phyloP scores from a whole-genome alignment of 2,888 invertebrate species.

The Scaptomyza caliginosa region DNA sequence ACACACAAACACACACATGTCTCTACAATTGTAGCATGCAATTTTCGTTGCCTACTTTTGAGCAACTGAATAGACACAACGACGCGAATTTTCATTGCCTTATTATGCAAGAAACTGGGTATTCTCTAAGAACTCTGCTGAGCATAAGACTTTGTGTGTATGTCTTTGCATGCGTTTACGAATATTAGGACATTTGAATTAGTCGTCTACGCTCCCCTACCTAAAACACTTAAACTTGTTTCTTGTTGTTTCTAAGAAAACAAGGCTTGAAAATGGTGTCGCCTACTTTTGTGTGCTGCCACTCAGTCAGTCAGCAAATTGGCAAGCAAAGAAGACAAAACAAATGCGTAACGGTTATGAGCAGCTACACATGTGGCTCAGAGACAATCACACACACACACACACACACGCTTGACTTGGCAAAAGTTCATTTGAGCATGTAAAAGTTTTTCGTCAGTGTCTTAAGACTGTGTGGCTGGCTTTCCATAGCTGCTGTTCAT shows the following conservation, averaged over 20 bases:
- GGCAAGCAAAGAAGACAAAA: slow-evolving; percentile 16
- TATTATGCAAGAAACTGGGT: not conserved
- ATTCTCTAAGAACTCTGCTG: not conserved
- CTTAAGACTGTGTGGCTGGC: slow-evolving; percentile 11
- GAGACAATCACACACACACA: not conserved
- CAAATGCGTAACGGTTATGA: slow-evolving; percentile 24
- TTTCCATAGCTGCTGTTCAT: slow-evolving; percentile 10
- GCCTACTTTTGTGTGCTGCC: slow-evolving; percentile 14
- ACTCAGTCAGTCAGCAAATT: slow-evolving; percentile 15
- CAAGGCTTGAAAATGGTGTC: slow-evolving; percentile 11
- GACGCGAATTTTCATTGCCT: slow-evolving; percentile 52
- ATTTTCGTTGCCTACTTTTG: slow-evolving; percentile 65
- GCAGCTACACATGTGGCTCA: slow-evolving; percentile 35
- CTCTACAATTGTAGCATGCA: slow-evolving; percentile 37
- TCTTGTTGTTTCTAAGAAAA: slow-evolving; percentile 10
- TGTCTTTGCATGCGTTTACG: not conserved
- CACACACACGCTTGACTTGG: slow-evolving; percentile 35
- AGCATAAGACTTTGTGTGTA: not conserved
- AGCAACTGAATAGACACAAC: slow-evolving; percentile 2
- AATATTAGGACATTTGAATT: not conserved
- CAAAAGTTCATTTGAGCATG: slow-evolving; percentile 61
- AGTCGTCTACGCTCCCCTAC: not conserved
- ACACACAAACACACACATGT: not conserved
- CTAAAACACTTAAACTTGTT: slow-evolving; percentile 14
- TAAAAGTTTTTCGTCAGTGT: slow-evolving; percentile 58